A percentile compares a stretch with the other conserved stretches of the same genome.
Conservation (phyloP, 2,888 invertebrate species). For the Amphimallon solstitiale region DNA sequence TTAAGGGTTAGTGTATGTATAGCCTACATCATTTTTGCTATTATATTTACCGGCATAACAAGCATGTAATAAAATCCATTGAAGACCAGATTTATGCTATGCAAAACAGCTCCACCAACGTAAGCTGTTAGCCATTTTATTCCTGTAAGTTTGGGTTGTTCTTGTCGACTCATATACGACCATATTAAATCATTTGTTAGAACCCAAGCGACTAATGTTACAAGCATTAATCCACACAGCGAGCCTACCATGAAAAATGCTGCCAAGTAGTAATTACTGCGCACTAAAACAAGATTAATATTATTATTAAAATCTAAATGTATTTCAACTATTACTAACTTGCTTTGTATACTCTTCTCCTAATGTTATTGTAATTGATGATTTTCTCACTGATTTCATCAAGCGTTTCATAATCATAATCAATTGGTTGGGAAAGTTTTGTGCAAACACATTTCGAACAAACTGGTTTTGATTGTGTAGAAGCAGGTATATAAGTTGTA, state of each 20-base stretch:
- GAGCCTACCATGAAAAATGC: slow-evolving; percentile 36
- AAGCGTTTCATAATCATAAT: background rate
- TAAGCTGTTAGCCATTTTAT: slow-evolving; percentile 27
- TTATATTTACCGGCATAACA: slow-evolving; percentile 22
- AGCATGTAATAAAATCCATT: slow-evolving; percentile 30
- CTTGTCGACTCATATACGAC: slow-evolving; percentile 20
- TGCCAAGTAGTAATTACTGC: slow-evolving; percentile 33
- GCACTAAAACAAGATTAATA: slow-evolving; percentile 26
- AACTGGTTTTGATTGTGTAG: background rate
- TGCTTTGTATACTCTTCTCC: slow-evolving; percentile 18
- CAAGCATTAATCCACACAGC: slow-evolving; percentile 31
- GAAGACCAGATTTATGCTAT: slow-evolving; percentile 22
- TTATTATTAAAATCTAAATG: background rate
- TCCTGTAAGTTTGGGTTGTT: slow-evolving; percentile 29
- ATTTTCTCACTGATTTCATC: slow-evolving; percentile 1
- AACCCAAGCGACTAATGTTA: slow-evolving; percentile 35
- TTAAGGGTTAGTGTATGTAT: background rate
- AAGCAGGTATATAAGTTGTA: background rate
- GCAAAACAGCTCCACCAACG: slow-evolving; percentile 32
- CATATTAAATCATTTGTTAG: slow-evolving; percentile 35
- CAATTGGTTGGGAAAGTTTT: background rate
- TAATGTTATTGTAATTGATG: slow-evolving; percentile 29
- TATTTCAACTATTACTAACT: slow-evolving; percentile 1
- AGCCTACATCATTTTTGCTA: background rate
- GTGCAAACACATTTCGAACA: slow-evolving; percentile 15